A percentile compares a stretch with the other conserved stretches of the same genome.
Conservation (phyloP, 2,113 vertebrate species). For the Chaenocephalus aceratus region DNA sequence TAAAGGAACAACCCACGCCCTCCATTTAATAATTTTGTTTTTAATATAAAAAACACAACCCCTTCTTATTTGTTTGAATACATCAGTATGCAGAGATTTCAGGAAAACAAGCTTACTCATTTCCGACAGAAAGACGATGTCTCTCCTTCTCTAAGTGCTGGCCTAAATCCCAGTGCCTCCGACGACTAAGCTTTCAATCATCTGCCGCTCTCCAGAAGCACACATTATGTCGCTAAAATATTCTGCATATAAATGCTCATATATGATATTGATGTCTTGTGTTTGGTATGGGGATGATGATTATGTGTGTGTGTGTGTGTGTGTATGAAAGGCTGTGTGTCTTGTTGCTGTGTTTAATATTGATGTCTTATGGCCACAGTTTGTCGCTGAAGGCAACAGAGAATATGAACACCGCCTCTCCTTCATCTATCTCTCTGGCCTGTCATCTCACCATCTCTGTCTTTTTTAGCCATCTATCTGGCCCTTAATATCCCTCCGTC, state of each 20-base stretch:
- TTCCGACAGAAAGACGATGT: constrained; percentile 47
- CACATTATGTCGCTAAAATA: constrained; percentile 81
- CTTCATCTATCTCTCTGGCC: constrained; percentile 78
- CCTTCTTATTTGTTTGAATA: background rate
- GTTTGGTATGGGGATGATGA: constrained; percentile 68
- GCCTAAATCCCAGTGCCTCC: constrained; percentile 61
- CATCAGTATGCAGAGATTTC: constrained; percentile 50
- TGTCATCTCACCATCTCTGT: constrained; percentile 73
- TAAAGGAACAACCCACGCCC: background rate
- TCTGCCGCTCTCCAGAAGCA: constrained; percentile 58
- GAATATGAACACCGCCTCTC: constrained; percentile 79
- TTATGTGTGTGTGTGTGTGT: constrained; percentile 19
- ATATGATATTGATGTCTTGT: constrained; percentile 85
- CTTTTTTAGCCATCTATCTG: constrained; percentile 66
- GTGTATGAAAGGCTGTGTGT: constrained; percentile 44
- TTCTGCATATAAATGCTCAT: constrained; percentile 87
- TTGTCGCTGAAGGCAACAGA: constrained; percentile 80
- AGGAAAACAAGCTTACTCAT: constrained; percentile 42
- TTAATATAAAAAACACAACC: background rate
- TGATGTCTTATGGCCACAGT: constrained; percentile 79
- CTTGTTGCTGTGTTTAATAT: constrained; percentile 81
- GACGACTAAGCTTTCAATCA: constrained; percentile 63
- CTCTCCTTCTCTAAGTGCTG: constrained; percentile 58
- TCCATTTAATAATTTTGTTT: constrained; percentile 22
- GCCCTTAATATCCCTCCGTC: constrained; percentile 51